These are phyloP conservation scores for Bombus pyrosoma DNA, from an alignment of 1,140 invertebrate genomes.

Conservation along the genomic window DNA sequence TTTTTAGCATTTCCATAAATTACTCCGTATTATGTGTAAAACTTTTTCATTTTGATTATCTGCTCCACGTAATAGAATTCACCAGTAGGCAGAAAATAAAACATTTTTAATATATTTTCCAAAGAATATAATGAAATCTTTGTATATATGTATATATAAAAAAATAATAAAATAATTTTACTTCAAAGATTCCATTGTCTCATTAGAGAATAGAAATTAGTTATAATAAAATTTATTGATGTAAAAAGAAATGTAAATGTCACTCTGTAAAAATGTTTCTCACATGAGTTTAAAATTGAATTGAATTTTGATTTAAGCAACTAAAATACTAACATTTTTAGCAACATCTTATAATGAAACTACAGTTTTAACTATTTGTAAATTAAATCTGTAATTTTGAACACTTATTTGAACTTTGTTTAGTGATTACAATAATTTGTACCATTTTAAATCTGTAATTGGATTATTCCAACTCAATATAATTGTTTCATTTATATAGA, in stretches of 20 bases:
- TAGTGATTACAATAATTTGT: conserved; percentile 63
- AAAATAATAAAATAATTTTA: conserved; percentile 1
- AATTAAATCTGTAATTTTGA: conserved; percentile 46
- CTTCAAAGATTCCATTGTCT: background rate
- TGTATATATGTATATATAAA: background rate
- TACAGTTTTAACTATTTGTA: conserved; percentile 34
- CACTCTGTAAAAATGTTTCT: background rate
- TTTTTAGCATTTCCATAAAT: background rate
- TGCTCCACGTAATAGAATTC: background rate
- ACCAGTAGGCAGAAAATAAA: background rate
- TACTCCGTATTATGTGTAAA: background rate
- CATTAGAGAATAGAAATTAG: background rate
- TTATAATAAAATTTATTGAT: conserved; percentile 11
- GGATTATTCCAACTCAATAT: conserved; percentile 35
- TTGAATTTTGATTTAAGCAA: conserved; percentile 6
- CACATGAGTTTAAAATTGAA: background rate
- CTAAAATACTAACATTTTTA: conserved; percentile 5
- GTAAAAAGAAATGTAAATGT: background rate
- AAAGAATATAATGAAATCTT: background rate
- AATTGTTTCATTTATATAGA: conserved; percentile 12
- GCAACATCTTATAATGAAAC: conserved; percentile 11
- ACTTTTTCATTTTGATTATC: conserved; percentile 24
- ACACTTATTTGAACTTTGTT: conserved; percentile 64
- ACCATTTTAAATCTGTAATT: conserved; percentile 60
- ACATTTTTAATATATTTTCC: background rate